phyloP scores from a whole-genome alignment of 2,797 vertebrate genomes.

The Pitangus sulphuratus region DNA sequence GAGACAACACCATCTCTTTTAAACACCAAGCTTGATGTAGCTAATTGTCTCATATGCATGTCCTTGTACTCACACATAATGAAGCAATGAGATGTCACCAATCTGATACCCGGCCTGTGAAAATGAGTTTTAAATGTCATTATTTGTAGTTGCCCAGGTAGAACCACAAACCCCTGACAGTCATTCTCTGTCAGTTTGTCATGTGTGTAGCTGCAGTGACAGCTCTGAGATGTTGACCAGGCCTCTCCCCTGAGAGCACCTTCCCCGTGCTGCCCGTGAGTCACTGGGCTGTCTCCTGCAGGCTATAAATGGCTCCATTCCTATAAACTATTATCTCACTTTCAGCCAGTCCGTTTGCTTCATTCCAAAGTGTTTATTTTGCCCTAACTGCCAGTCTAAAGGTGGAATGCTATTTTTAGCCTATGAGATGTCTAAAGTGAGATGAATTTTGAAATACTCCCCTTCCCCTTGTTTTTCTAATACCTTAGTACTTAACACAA shows the following conservation, averaged over 20 bases:
- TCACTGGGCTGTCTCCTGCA: background rate
- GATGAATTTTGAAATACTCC: background rate
- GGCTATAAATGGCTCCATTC: slow-evolving; percentile 15
- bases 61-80: accelerated
- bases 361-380: slow-evolving; percentile 15
- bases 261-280: background rate
- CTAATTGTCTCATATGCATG: background rate
- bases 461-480: background rate
- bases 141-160: background rate
- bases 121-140: background rate
- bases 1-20: background rate
- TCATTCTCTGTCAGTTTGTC: accelerated
- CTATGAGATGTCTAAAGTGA: background rate
- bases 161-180: background rate
- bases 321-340: slow-evolving; percentile 20
- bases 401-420: background rate
- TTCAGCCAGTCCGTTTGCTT: background rate
- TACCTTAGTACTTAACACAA: background rate
- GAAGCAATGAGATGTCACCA: background rate
- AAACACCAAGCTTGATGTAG: background rate
- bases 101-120: background rate
- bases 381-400: background rate
- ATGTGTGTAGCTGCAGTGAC: accelerated
- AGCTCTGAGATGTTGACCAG: background rate
- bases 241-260: background rate